phyloP scores from a whole-genome alignment of 2,888 invertebrate species.

The Chromoteleia sp. region DNA sequence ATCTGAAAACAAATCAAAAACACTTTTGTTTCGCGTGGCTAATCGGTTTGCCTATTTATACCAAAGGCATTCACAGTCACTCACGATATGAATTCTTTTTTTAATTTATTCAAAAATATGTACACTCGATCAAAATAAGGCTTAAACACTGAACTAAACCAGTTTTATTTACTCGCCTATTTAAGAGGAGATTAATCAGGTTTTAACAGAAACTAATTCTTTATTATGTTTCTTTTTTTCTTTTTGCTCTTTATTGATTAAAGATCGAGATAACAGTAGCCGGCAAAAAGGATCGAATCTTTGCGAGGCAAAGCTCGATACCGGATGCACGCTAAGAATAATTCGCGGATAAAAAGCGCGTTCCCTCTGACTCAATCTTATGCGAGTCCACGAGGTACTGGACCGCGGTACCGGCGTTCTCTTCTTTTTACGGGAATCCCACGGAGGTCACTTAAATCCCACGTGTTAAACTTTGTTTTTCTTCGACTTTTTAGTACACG shows the following conservation, averaged over 20 bases:
- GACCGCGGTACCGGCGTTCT: conserved; percentile 73
- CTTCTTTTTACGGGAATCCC: conserved; percentile 77
- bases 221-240: too few relatives aligned
- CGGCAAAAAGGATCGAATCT: background rate
- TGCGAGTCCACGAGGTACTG: conserved; percentile 74
- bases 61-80: too few relatives aligned
- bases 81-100: too few relatives aligned
- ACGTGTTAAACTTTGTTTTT: conserved; percentile 58
- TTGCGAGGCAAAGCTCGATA: background rate
- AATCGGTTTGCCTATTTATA: background rate
- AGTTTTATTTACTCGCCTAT: conserved; percentile 24
- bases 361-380: conserved; percentile 43
- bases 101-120: too few relatives aligned
- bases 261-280: too few relatives aligned
- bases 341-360: conserved; percentile 11
- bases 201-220: too few relatives aligned
- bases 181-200: background rate
- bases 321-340: background rate
- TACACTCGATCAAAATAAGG: too few relatives aligned
- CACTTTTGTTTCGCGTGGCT: too few relatives aligned
- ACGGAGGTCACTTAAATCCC: conserved; percentile 76
- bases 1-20: conserved; percentile 8
- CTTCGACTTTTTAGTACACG: too few relatives aligned
- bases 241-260: too few relatives aligned
- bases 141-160: too few relatives aligned